Evolutionary conservation across 2,113 vertebrate species (phyloP).

Genomic region (Tursiops truncatus): DNA sequence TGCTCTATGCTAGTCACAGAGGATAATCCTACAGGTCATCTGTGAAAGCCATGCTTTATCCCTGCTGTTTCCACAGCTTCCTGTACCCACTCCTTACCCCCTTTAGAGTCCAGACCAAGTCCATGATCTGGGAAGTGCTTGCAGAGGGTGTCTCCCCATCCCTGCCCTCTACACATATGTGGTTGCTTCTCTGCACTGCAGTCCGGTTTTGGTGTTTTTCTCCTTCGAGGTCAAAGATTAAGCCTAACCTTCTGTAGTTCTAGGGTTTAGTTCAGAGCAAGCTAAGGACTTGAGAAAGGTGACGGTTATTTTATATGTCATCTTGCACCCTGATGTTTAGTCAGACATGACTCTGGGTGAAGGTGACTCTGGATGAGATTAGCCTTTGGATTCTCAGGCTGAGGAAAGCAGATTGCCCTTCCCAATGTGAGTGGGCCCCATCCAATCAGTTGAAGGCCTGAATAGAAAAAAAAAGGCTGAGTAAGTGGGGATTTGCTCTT

Average conservation of each 20-base stretch:
- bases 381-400: too few relatives aligned
- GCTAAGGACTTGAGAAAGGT: not conserved
- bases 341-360: not conserved
- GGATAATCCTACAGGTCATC: accelerated
- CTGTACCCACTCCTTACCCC: too few relatives aligned
- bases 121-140: not conserved
- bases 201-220: not conserved
- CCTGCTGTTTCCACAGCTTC: not conserved
- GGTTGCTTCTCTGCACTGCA: accelerated
- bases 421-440: not conserved
- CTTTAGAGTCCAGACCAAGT: not conserved
- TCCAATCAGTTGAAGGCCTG: not conserved
- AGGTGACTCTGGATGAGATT: not conserved
- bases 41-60: accelerated
- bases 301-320: too few relatives aligned
- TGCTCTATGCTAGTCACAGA: not conserved
- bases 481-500: accelerated
- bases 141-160: not conserved
- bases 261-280: not conserved
- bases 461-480: not conserved
- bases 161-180: accelerated
- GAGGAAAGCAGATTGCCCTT: not conserved
- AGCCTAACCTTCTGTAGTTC: too few relatives aligned
- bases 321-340: not conserved
- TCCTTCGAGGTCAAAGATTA: not conserved